phyloP scores from a whole-genome alignment of 2,888 invertebrate species.

The Nasonovia ribisnigri region DNA sequence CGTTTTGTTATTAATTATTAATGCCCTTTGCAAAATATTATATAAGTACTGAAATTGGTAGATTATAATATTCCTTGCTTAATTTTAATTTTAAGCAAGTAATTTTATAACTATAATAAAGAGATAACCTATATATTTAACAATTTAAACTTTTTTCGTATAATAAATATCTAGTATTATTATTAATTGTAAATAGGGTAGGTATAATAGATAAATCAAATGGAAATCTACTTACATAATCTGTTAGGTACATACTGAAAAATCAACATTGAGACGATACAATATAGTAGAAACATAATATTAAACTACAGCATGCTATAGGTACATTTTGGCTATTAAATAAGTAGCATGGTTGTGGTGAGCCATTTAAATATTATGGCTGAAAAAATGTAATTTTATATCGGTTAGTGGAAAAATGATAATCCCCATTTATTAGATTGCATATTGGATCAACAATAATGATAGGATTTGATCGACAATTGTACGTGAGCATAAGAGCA shows the following conservation, averaged over 20 bases:
- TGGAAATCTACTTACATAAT: not conserved
- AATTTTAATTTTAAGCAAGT: too few species aligned
- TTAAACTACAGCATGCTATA: not conserved
- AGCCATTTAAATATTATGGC: not conserved
- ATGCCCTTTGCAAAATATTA: not conserved
- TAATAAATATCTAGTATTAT: too few species aligned
- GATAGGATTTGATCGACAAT: not conserved
- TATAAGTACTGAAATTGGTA: too few species aligned
- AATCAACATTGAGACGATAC: not conserved
- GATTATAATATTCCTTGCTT: too few species aligned
- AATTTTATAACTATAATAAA: too few species aligned
- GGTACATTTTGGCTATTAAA: not conserved
- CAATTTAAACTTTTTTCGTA: too few species aligned
- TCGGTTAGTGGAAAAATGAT: constrained; percentile 26
- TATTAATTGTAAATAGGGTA: too few species aligned
- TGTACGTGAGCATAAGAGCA: constrained; percentile 5
- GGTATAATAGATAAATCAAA: not conserved
- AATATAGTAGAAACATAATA: not conserved
- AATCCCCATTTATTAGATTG: constrained; percentile 24
- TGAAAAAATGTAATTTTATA: too few species aligned
- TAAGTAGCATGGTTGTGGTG: not conserved
- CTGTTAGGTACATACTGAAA: not conserved
- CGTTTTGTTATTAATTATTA: not conserved
- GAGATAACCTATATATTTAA: too few species aligned
- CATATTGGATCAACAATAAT: constrained; percentile 6